These are phyloP conservation scores for Euplexia lucipara DNA, from an alignment of 2,888 invertebrate genomes.

Conservation along the genomic window DNA sequence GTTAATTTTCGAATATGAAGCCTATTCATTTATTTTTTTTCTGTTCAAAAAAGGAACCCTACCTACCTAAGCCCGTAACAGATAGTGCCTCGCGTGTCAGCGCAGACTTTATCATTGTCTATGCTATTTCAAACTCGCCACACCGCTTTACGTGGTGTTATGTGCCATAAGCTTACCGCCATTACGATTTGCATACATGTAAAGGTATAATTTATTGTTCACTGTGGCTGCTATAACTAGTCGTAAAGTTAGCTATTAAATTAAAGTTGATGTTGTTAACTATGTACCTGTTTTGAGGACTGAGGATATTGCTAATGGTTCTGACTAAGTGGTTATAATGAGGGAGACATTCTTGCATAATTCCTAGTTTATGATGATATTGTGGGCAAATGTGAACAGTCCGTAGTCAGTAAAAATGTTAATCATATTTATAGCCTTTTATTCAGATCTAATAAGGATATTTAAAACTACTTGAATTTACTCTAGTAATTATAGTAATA, in stretches of 20 bases:
- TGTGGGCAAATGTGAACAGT: no score
- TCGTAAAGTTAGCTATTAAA: conserved; percentile 50
- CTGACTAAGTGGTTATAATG: conserved; percentile 11
- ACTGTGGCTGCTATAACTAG: conserved; percentile 40
- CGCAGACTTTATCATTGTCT: conserved; percentile 62
- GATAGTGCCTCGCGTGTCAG: conserved; percentile 65
- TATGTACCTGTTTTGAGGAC: conserved; percentile 29
- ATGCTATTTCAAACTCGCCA: conserved; percentile 50
- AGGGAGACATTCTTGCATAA: background rate
- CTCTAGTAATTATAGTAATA: no score
- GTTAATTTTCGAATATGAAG: conserved; percentile 19
- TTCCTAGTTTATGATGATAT: background rate
- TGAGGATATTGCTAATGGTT: conserved; percentile 23
- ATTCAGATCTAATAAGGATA: no score
- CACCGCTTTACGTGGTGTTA: conserved; percentile 60
- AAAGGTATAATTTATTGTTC: conserved; percentile 55
- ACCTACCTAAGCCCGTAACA: conserved; percentile 38
- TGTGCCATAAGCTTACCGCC: conserved; percentile 54
- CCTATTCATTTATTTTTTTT: background rate
- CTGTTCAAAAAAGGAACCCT: conserved; percentile 8
- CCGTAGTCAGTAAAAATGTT: no score
- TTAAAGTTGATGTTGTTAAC: conserved; percentile 34
- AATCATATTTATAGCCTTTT: no score
- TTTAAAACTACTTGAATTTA: no score
- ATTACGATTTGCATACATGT: conserved; percentile 61